A percentile compares a stretch with the other conserved stretches of the same genome.
These are phyloP conservation scores for Rhogogaster chlorosoma DNA, from an alignment of 2,888 invertebrate genomes.

Conservation along the genomic window DNA sequence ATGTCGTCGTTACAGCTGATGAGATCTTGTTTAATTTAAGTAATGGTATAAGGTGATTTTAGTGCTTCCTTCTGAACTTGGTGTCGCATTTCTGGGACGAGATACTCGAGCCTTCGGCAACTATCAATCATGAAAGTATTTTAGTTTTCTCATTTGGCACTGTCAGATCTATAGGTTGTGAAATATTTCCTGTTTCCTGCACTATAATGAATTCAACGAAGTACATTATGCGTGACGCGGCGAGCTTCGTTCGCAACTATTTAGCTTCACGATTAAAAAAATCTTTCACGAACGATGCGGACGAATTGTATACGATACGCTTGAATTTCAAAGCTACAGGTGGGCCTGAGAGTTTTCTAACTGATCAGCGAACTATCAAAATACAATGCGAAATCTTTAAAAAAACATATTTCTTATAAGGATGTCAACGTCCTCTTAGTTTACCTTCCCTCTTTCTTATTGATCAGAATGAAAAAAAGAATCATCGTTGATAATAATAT, in stretches of 20 bases:
- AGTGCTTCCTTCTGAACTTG: neutral
- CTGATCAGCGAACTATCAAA: neutral
- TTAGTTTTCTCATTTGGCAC: slow-evolving; percentile 4
- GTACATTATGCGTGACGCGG: neutral
- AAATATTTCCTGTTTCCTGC: neutral
- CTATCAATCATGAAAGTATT: neutral
- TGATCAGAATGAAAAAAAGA: neutral
- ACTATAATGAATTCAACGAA: neutral
- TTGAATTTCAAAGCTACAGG: neutral
- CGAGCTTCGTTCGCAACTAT: neutral
- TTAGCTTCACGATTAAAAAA: neutral
- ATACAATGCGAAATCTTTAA: neutral
- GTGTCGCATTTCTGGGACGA: neutral
- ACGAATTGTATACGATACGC: neutral
- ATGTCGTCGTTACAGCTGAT: neutral
- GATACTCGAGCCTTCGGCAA: neutral
- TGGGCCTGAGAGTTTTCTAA: neutral
- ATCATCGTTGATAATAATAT: neutral
- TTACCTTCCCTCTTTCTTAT: neutral
- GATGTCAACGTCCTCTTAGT: neutral
- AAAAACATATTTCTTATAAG: neutral
- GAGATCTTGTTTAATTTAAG: neutral
- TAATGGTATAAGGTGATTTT: neutral
- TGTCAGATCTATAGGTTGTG: neutral
- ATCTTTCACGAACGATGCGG: neutral